These are phyloP conservation scores for Nothoprocta perdicaria DNA, from an alignment of 2,113 vertebrate species.

Conservation along the genomic window DNA sequence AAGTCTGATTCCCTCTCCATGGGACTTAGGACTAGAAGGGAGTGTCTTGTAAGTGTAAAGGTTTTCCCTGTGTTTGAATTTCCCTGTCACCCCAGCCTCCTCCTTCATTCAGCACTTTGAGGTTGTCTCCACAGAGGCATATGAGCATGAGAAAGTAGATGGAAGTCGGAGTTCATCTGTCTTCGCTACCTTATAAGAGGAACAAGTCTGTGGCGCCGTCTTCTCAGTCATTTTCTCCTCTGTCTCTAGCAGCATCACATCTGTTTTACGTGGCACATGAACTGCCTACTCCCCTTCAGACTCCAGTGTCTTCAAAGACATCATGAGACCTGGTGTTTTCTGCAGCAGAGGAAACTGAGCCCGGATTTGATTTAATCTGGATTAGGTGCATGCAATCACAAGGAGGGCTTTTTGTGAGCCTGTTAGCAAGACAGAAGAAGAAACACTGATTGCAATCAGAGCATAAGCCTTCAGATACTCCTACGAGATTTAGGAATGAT, in stretches of 20 bases:
- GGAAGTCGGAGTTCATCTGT: not conserved
- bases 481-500: not conserved
- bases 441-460: not conserved
- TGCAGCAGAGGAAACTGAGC: not conserved
- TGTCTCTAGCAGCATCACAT: not conserved
- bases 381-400: not conserved
- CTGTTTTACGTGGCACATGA: not conserved
- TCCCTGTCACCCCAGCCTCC: not conserved
- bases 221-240: conserved; percentile 11
- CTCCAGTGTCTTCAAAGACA: not conserved
- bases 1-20: not conserved
- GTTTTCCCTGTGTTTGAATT: not conserved
- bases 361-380: not conserved
- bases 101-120: not conserved
- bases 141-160: not conserved
- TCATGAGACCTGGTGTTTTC: not conserved
- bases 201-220: not conserved
- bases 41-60: not conserved
- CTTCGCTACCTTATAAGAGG: not conserved
- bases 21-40: not conserved
- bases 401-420: not conserved
- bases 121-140: not conserved
- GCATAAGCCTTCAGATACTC: not conserved
- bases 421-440: not conserved
- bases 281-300: not conserved